Evolutionary conservation across 2,797 vertebrate genomes (phyloP).

Genomic region (Pitangus sulphuratus): DNA sequence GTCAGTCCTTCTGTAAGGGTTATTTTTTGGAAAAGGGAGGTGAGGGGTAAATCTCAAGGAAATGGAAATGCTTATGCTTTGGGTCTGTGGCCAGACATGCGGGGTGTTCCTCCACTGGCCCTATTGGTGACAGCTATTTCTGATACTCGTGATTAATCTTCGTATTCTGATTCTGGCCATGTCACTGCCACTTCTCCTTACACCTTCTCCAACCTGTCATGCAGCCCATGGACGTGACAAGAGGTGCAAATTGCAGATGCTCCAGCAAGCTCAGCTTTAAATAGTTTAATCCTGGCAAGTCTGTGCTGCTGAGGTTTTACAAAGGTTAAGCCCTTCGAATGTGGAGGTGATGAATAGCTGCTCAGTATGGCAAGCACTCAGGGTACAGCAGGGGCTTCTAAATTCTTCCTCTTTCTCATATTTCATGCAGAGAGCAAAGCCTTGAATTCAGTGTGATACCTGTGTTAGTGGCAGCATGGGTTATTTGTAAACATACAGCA

Average conservation of each 20-base stretch:
- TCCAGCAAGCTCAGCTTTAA: not conserved
- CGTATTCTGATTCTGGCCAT: not conserved
- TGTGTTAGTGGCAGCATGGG: not conserved
- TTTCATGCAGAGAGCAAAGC: not conserved
- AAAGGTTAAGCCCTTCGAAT: not conserved
- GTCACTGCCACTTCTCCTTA: not conserved
- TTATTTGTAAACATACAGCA: constrained; percentile 35
- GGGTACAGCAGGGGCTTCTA: not conserved
- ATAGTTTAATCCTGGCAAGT: not conserved
- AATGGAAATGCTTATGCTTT: not conserved
- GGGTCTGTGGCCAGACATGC: rapidly evolving
- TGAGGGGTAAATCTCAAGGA: not conserved
- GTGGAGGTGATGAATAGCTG: not conserved
- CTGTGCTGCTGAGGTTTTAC: not conserved
- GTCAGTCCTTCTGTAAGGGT: not conserved
- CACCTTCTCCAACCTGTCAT: not conserved
- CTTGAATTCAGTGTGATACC: not conserved
- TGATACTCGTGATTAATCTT: not conserved
- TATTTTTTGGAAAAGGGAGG: not conserved
- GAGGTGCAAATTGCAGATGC: not conserved
- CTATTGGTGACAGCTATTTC: not conserved
- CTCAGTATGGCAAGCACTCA: not conserved
- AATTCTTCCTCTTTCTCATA: not conserved
- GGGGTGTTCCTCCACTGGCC: not conserved
- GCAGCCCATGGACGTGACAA: not conserved